Conservation (phyloP, 2,888 invertebrate genomes). For the Ophion ventricosus region DNA sequence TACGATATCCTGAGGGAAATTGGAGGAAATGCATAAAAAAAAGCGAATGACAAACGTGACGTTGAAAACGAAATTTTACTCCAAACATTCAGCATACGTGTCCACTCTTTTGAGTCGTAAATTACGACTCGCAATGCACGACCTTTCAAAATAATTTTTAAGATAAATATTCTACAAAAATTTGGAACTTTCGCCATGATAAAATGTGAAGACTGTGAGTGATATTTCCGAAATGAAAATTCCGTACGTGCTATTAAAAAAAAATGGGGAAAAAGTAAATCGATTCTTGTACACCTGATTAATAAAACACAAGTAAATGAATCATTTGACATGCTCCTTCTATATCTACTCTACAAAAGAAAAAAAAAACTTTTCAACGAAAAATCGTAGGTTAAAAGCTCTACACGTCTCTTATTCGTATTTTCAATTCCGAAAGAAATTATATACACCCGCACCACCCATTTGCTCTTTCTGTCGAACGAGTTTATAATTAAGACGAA, state of each 20-base stretch:
- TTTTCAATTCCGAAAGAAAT: not conserved
- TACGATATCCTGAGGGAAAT: slow-evolving; percentile 7
- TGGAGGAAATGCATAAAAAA: not conserved
- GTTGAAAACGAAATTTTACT: not conserved
- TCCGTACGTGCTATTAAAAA: not conserved
- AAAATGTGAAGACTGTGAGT: no score
- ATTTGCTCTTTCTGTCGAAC: not conserved
- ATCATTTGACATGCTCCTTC: not conserved
- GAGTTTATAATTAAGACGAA: not conserved
- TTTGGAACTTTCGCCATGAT: not conserved
- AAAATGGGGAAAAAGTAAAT: not conserved
- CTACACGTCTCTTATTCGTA: no score
- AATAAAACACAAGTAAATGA: no score
- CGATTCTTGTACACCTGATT: no score
- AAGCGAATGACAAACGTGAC: not conserved
- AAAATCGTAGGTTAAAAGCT: not conserved
- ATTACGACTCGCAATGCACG: no score
- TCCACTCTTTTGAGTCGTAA: no score
- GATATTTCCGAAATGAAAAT: not conserved
- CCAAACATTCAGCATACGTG: not conserved
- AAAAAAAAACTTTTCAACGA: not conserved
- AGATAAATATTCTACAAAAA: not conserved
- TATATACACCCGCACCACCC: not conserved
- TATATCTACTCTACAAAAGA: not conserved
- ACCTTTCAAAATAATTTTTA: no score